Base-by-base conservation (phyloP, 2,113 vertebrate species). In the Thermophis baileyi region DNA sequence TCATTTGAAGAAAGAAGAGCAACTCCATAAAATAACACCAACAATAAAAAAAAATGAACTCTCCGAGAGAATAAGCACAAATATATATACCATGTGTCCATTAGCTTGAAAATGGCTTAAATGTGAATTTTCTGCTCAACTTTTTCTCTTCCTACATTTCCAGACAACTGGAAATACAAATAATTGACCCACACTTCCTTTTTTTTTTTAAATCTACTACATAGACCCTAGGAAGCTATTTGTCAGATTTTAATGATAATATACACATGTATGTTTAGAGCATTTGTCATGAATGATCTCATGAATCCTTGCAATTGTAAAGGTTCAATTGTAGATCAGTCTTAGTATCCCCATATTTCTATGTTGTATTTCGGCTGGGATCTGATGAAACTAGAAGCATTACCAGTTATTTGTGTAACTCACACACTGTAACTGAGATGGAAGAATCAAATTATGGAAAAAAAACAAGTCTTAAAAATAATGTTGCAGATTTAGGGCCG, bases 131-230 rank as follows among this genome's bases (percentile, higher is more conserved):
- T 16, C 47, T 60, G 49, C 8, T 47, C 89, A 85, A 50, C 57
- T 63, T 93, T 94, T 93, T 24, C 53, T 92, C 93, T 27, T 40
- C 90, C 93, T 20, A 2, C 24, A 57, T 90, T 95, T 95, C 50
- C 85, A 95, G 87, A 63, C 85, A 54, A 90, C 91, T 94, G 35
- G 63, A n/a, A 88, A 93, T 92, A 57, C 49, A 27, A 1, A 85
- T 93, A 86, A 88, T 0, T 35, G 22, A 47, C 30, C 88, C 0
- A 0, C 49, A 93, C 10, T 7, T 2, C 47, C 6, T 11, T 93
- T 93, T 93, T 93, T 93, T 93, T 60, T 92, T 94, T n/a, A 24
- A 57, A 46, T 47, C 90, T 35, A 40, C 53, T 54, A 27, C 25
- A 60, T 60, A 3, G 35, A 46, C 74, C 53, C 7, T 46, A 18